phyloP scores from a whole-genome alignment of 2,113 vertebrate genomes.

The Tapirus terrestris region DNA sequence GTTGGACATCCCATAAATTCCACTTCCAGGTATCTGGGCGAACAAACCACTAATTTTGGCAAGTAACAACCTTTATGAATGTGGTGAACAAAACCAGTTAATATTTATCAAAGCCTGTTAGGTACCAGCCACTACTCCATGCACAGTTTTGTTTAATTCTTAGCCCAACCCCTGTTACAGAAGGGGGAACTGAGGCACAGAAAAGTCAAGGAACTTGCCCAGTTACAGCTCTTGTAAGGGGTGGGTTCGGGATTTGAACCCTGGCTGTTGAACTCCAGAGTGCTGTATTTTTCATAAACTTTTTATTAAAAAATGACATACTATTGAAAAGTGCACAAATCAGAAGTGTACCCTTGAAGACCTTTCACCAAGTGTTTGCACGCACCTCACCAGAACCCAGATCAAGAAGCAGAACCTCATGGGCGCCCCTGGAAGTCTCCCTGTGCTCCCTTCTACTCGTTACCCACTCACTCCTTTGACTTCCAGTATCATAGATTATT shows the following conservation, averaged over 20 bases:
- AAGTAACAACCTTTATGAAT: not conserved
- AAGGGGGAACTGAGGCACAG: not conserved
- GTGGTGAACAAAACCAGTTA: not conserved
- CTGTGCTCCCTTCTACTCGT: not conserved
- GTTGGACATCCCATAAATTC: not conserved
- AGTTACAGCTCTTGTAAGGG: not conserved
- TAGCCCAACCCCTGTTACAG: not conserved
- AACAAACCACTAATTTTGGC: not conserved
- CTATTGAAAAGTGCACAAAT: not conserved
- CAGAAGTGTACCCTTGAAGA: too few species aligned
- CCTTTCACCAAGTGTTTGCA: not conserved
- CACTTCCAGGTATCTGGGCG: not conserved
- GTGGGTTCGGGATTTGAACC: not conserved
- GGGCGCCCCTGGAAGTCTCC: not conserved
- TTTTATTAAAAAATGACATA: not conserved
- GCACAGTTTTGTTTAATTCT: not conserved
- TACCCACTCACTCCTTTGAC: not conserved
- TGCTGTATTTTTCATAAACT: not conserved
- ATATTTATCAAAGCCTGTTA: not conserved
- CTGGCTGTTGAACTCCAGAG: not conserved
- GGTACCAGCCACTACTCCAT: not conserved
- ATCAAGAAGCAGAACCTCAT: not conserved
- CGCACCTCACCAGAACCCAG: not conserved
- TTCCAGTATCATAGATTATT: not conserved
- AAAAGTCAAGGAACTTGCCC: not conserved